These are phyloP conservation scores for Delphinus delphis DNA, from an alignment of 2,113 vertebrate genomes.

Conservation along the genomic window DNA sequence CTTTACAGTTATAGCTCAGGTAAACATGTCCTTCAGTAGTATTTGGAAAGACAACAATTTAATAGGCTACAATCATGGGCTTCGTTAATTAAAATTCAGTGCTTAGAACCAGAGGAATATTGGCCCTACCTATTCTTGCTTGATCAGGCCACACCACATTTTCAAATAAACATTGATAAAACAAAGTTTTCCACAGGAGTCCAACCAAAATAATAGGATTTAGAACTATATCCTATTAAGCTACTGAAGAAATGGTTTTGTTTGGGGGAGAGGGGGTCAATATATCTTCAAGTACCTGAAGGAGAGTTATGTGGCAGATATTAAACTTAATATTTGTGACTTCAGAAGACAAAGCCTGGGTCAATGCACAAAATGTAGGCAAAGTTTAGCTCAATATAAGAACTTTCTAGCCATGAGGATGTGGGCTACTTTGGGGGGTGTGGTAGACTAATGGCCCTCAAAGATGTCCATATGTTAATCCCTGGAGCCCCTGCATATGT, in stretches of 20 bases:
- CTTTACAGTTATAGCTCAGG: background rate
- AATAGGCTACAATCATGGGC: background rate
- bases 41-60: background rate
- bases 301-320: background rate
- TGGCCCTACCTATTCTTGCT: background rate
- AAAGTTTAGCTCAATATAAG: background rate
- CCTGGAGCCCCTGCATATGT: background rate
- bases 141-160: background rate
- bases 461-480: background rate
- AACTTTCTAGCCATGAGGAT: background rate
- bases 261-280: background rate
- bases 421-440: background rate
- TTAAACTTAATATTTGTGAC: background rate
- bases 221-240: background rate
- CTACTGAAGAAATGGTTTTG: background rate
- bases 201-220: background rate
- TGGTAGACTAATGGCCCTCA: background rate
- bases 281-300: background rate
- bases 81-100: conserved; percentile 3
- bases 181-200: background rate
- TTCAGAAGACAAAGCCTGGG: background rate
- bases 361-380: background rate
- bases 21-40: background rate
- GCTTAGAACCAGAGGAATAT: background rate
- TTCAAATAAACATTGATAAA: background rate